phyloP scores from a whole-genome alignment of 2,888 invertebrate species.

The Erannis defoliaria region DNA sequence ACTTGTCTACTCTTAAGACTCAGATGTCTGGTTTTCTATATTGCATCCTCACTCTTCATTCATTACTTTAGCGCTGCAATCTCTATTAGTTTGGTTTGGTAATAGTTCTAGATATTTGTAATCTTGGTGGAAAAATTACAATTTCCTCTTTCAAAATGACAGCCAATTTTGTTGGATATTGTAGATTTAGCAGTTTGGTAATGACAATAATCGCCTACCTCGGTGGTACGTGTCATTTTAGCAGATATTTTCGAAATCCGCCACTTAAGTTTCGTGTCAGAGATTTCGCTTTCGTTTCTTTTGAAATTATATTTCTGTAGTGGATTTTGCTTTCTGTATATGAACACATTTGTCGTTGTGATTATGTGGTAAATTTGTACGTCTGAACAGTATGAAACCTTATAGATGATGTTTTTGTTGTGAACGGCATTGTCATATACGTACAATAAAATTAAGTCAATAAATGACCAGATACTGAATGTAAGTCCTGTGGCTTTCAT shows the following conservation, averaged over 20 bases:
- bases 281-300: conserved; percentile 37
- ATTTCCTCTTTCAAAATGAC: conserved; percentile 2
- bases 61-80: not conserved
- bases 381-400: conserved; percentile 15
- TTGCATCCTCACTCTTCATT: no score
- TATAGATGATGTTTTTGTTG: conserved; percentile 4
- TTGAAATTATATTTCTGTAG: conserved; percentile 40
- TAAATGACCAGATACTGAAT: not conserved
- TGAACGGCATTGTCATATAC: conserved; percentile 6
- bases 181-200: conserved; percentile 30
- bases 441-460: not conserved
- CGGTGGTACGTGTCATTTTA: conserved; percentile 37
- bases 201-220: conserved; percentile 24
- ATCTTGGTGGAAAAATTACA: not conserved
- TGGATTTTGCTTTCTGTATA: conserved; percentile 27
- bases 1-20: no score
- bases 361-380: conserved; percentile 4
- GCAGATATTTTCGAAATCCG: conserved; percentile 39
- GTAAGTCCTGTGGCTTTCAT: not conserved
- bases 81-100: not conserved
- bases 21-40: no score
- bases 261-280: conserved; percentile 32
- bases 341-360: conserved; percentile 19
- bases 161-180: not conserved
- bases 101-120: not conserved